These are phyloP conservation scores for Bombycilla garrulus DNA, from an alignment of 2,113 vertebrate genomes.

Conservation along the genomic window DNA sequence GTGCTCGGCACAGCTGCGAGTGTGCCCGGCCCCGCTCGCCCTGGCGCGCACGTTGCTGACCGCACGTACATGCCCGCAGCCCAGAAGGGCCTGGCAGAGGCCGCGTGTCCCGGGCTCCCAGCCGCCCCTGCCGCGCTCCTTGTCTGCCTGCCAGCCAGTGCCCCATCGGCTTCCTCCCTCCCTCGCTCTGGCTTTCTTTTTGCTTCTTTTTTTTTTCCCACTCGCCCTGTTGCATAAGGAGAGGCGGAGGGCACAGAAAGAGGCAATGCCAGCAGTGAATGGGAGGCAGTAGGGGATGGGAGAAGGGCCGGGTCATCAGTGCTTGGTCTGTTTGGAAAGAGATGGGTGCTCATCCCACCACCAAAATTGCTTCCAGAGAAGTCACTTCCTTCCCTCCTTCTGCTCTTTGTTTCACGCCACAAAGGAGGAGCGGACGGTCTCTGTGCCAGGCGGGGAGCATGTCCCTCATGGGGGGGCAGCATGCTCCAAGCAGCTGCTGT, in stretches of 20 bases:
- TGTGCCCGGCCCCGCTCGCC: not conserved
- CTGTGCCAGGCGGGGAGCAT: not conserved
- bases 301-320: not conserved
- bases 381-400: slow-evolving; percentile 39
- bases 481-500: not conserved
- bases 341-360: not conserved
- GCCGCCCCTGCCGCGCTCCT: slow-evolving; percentile 19
- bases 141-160: slow-evolving; percentile 55
- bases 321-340: not conserved
- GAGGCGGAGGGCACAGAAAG: not conserved
- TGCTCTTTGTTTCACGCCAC: slow-evolving; percentile 1
- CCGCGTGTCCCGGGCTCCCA: not conserved
- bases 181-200: not conserved
- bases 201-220: not conserved
- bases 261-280: not conserved
- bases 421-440: not conserved
- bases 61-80: slow-evolving; percentile 59
- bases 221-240: not conserved
- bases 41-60: slow-evolving; percentile 37
- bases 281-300: not conserved
- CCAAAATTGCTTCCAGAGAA: slow-evolving; percentile 7
- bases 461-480: not conserved
- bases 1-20: not conserved
- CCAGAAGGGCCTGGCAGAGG: slow-evolving; percentile 38
- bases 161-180: slow-evolving; percentile 5